phyloP scores from a whole-genome alignment of 2,797 vertebrate genomes.

The Champsocephalus gunnari region DNA sequence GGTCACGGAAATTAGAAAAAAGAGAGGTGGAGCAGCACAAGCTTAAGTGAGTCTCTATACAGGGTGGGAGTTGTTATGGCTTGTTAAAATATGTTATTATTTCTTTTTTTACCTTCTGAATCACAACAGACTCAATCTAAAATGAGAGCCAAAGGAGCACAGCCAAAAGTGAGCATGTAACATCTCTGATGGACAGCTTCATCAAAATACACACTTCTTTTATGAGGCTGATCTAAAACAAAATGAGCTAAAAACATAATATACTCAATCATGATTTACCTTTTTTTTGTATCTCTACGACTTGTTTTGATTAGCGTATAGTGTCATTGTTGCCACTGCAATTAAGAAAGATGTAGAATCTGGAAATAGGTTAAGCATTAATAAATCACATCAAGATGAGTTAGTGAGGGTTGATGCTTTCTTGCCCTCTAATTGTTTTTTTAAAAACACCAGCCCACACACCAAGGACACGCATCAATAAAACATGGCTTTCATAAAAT shows the following conservation, averaged over 20 bases:
- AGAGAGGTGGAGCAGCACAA: constrained; percentile 23
- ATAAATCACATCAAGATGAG: constrained; percentile 76
- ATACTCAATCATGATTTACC: constrained; percentile 26
- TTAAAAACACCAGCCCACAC: constrained; percentile 61
- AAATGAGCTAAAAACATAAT: constrained; percentile 33
- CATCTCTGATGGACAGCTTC: constrained; percentile 44
- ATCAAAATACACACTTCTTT: constrained; percentile 28
- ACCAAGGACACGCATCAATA: constrained; percentile 75
- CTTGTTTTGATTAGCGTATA: constrained; percentile 43
- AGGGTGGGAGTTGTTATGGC: constrained; percentile 32
- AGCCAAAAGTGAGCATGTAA: constrained; percentile 43
- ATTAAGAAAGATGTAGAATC: constrained; percentile 60
- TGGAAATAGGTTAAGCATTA: constrained; percentile 75
- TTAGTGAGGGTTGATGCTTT: constrained; percentile 61
- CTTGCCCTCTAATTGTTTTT: constrained; percentile 66
- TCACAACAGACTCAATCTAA: constrained; percentile 44
- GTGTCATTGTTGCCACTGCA: constrained; percentile 50
- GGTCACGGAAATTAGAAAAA: constrained; percentile 26
- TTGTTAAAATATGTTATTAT: constrained; percentile 42
- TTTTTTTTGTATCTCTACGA: neutral
- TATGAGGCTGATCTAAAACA: constrained; percentile 35
- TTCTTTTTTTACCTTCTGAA: constrained; percentile 47
- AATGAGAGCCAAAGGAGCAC: constrained; percentile 20
- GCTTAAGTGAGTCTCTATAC: constrained; percentile 45
- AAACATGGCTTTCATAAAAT: constrained; percentile 80